Evolutionary conservation across 2,888 invertebrate genomes (phyloP).

Genomic region (Dinocampus coccinellae): DNA sequence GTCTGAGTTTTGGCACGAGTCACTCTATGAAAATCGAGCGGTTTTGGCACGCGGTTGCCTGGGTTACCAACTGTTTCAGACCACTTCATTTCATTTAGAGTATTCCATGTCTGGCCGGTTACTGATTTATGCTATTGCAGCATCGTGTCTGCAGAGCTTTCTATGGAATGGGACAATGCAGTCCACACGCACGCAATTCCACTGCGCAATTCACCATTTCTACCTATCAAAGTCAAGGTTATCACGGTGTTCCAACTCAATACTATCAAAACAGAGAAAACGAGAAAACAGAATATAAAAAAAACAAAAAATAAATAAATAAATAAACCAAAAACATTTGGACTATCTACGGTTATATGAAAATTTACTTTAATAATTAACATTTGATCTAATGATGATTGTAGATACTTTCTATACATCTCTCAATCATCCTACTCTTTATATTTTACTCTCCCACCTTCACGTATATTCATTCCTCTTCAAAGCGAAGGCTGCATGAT

Average conservation of each 20-base stretch:
- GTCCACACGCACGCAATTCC: neutral
- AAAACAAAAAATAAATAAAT: too few relatives aligned
- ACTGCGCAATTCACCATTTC: neutral
- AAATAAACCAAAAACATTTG: neutral
- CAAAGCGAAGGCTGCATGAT: slow-evolving; percentile 37
- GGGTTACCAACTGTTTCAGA: neutral
- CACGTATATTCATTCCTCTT: slow-evolving; percentile 19
- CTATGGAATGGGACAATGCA: slow-evolving; percentile 7
- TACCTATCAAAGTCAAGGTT: neutral
- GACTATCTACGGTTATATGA: neutral
- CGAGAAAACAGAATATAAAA: too few relatives aligned
- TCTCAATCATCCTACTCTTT: slow-evolving; percentile 8
- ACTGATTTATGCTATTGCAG: neutral
- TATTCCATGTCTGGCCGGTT: neutral
- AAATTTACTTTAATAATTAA: neutral
- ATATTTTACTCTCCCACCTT: slow-evolving; percentile 25
- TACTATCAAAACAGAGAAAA: neutral
- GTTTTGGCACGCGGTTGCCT: neutral
- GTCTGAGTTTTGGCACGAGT: neutral
- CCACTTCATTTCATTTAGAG: neutral
- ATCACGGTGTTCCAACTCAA: neutral
- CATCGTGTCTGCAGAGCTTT: neutral
- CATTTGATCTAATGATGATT: neutral
- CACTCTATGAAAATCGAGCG: neutral
- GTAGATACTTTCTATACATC: slow-evolving; percentile 10